Evolutionary conservation across 2,888 invertebrate genomes (phyloP), one percentile per base, ranked within the genome.

Genomic region (Euzophera pinguis): DNA sequence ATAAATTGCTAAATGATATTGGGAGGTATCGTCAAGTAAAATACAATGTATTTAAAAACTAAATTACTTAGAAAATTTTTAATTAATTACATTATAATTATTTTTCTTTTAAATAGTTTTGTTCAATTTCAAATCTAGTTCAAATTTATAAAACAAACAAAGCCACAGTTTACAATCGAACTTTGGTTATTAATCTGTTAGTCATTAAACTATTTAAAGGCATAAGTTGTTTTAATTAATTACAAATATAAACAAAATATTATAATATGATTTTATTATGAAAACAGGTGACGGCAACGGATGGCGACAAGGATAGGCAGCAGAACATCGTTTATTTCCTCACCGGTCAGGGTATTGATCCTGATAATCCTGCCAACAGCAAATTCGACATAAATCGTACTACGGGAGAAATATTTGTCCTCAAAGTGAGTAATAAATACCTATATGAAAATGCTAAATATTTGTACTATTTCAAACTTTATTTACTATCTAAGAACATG

Each of bases 341-440:
- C 59, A 98, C 98, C 34, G 98, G 98, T 10, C 98, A 98, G 81
- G 98, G 98, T 58, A 97, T 98, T 70, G 98, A 98, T 91, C 96
- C 97, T 27, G 97, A 97, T 84, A 97, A 98, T 91, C 97, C 97
- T 47, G 95, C 96, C 59, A 98, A 98, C 81, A 97, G 97, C 90
- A 98, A 98, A 91, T 99, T 99, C 79, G 97, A 98, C 83, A 98
- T 99, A 71, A 98, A 98, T 90, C 93, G 97, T 58, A 97, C 97
- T 22, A 96, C 97, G 0, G 99, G 98, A 58, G 97, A 98, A 88
- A 98, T 99, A 86, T 98, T 95, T 82, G 97, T 98, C 12, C 92
- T 97, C 32, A 98, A 97, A 95, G 97, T 97, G 89, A 92, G 91
- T 54, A 38, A 49, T 39, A 22, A 54, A 39, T 8, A 9, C 8